Percentiles rank a stretch among this genome's conserved stretches.
These are phyloP conservation scores for Steromphala cineraria DNA, from an alignment of 2,888 invertebrate genomes.

Conservation along the genomic window DNA sequence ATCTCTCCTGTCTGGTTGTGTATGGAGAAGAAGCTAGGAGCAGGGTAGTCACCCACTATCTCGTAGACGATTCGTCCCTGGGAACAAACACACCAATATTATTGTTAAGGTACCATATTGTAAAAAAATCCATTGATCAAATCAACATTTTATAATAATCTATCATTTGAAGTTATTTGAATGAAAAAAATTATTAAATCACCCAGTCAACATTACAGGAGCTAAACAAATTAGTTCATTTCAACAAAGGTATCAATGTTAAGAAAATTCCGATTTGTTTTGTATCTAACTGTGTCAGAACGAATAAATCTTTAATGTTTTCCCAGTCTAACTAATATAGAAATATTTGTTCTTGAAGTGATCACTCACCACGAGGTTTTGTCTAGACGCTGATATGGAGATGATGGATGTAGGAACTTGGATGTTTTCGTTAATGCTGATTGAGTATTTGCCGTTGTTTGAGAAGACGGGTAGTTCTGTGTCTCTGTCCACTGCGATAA, in stretches of 20 bases:
- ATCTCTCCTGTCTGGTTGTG: constrained; percentile 50
- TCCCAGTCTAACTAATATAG: no score
- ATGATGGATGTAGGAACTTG: constrained; percentile 46
- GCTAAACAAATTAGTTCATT: no score
- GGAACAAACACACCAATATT: constrained; percentile 22
- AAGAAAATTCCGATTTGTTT: no score
- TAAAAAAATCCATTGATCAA: not conserved
- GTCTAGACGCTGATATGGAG: constrained; percentile 48
- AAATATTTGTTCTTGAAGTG: no score
- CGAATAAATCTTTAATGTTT: no score
- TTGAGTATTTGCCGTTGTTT: constrained; percentile 49
- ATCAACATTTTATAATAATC: not conserved
- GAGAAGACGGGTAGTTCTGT: constrained; percentile 50
- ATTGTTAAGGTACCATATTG: not conserved
- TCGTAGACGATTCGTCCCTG: constrained; percentile 62
- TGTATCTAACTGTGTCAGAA: no score
- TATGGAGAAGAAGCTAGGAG: constrained; percentile 62
- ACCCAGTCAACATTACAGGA: no score
- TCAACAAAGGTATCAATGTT: no score
- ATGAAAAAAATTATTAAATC: not conserved
- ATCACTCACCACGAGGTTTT: constrained; percentile 37
- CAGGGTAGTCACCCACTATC: constrained; percentile 60
- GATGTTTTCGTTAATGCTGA: constrained; percentile 59
- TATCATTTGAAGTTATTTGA: not conserved
- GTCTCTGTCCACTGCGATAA: constrained; percentile 52